Evolutionary conservation across 2,113 vertebrate genomes (phyloP), one percentile per base, ranked within the genome.

Genomic region (Nothobranchius furzeri): DNA sequence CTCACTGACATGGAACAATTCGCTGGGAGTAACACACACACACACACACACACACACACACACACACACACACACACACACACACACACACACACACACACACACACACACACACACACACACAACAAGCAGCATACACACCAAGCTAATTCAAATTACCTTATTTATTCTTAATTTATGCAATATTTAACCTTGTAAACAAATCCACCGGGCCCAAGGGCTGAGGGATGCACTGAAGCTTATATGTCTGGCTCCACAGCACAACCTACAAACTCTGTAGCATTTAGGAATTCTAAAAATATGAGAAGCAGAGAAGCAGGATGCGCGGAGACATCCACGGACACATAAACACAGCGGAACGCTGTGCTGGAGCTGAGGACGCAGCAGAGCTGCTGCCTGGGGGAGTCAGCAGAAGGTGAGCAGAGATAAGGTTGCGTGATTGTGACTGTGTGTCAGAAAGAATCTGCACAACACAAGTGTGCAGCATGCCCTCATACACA

Each of bases 321-420:
- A 75, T 68, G 60, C 51, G 3, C 72, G 61, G 64, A 65, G 25
- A 54, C 54, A 35, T 50, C 61, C 54, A 64, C 68, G 57, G 24
- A 55, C 67, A 56, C 64, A 68, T 17, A 73, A 51, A 58, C 36
- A 48, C 2, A 47, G 75, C 54, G 50, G 53, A 64, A 25, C 60
- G 64, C 74, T 54, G 78, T 49, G 85, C 74, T 56, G 81, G 55
- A 78, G 86, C 70, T 49, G 82, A 86, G 83, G 85, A 86, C 79
- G 53, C 81, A 52, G 80, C 72, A 64, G 81, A 75, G 76, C 78
- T 69, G 74, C 83, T 82, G 90, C 91, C 90, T 73, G 71, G 52
- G 89, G 91, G 86, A 88, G 82, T 87, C 85, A 87, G 82, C 89
- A 92, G 91, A 91, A 89, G 88, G 88, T 90, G 85, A 89, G 83